Base-by-base conservation (phyloP, 2,888 invertebrate species). In the Drosophila nr. fundita region DNA sequence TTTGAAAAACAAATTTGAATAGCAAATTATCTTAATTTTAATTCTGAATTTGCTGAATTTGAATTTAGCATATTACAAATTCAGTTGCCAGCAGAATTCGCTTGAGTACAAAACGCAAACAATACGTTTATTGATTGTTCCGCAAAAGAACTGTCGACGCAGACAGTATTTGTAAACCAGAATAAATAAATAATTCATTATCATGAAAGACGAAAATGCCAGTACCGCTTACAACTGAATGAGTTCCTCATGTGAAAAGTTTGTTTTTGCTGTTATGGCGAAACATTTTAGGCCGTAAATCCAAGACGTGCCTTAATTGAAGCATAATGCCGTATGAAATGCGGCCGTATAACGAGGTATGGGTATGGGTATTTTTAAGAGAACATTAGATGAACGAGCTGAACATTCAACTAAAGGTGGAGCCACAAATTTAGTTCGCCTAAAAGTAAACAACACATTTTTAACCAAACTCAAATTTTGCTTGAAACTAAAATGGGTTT, bases 21-120 rank as follows among this genome's bases (percentile, higher is more conserved):
- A 24, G 15, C 15, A 15, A 45, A 45, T 24, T 24, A 15, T 0
- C 0, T 24, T 15, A 15, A 24, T 13, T 21, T 40, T 10, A 4
- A 4, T 21, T 40, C 11, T 13, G 18, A 45, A 36, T 36, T 18
- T 36, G 36, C 15, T 36, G 36, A 36, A 36, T 18, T 36, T 18
- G 36, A 15, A 45, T 53, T 64, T 67, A 54, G 34, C 40, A 27
- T 10, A 34, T 32, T 32, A 24, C 45, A n/a, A 13, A 34, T 32
- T 27, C 32, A n/a, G 45, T 48, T 54, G 34, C 0, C 13, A 45
- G 24, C 8, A 6, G 24, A 52, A 18, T 45, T 62, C 6, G 62
- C 24, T 40, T 21, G 18, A 61, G 48, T 58, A 52, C 62, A 66
- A 74, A 65, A n/a, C 0, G 4, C 7, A 36, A 38, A 49, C 10